phyloP scores from a whole-genome alignment of 2,888 invertebrate genomes.

The Ectropis crepuscularia region DNA sequence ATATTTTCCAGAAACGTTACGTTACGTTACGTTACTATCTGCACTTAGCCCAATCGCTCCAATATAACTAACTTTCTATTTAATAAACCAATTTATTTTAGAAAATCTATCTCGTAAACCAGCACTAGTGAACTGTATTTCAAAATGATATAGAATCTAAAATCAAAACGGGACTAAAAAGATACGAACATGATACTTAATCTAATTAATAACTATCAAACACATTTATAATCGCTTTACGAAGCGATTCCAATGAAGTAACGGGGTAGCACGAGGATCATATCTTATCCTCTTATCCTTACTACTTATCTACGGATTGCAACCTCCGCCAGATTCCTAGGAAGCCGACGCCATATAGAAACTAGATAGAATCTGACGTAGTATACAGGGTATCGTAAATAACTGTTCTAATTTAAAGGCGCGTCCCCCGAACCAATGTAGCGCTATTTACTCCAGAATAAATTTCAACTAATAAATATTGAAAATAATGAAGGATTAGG shows the following conservation, averaged over 20 bases:
- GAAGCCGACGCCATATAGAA: constrained; percentile 10
- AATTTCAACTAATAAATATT: no score
- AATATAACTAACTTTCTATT: no score
- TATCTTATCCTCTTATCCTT: background rate
- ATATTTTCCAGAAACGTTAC: no score
- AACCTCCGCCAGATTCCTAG: constrained; percentile 2
- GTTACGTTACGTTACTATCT: no score
- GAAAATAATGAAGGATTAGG: no score
- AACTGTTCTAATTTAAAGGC: no score
- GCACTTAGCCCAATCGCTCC: no score
- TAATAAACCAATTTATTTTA: background rate
- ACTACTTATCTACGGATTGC: background rate
- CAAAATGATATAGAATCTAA: constrained; percentile 7
- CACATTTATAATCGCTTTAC: constrained; percentile 3
- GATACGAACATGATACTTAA: constrained; percentile 11
- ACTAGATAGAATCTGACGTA: constrained; percentile 8
- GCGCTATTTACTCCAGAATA: no score
- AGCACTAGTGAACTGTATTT: background rate
- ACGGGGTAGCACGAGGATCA: constrained; percentile 5
- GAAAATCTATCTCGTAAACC: constrained; percentile 1
- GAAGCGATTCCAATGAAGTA: constrained; percentile 13
- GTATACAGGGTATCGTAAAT: background rate
- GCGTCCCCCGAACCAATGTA: no score
- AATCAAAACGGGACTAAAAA: constrained; percentile 10
- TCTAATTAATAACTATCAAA: constrained; percentile 9